Base-by-base conservation (phyloP, 1,140 invertebrate species). In the Pogonognathellus flavescens region DNA sequence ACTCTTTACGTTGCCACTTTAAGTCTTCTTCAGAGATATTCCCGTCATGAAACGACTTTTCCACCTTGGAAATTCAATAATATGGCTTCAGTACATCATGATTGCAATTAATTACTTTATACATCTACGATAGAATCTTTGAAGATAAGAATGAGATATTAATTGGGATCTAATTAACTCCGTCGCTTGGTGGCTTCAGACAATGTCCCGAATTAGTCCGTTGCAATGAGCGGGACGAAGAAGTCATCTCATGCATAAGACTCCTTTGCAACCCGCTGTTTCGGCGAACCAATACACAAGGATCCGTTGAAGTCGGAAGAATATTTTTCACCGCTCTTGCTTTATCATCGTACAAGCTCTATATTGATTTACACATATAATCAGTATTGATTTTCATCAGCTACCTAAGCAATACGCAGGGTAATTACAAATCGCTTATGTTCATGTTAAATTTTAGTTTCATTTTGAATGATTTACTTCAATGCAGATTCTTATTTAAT, bases 261-360 rank as follows among this genome's bases (percentile, higher is more conserved):
- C 59, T 84, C 53, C 85, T 85, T 11, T 87, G 72, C 5, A 85
- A 72, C 11, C 59, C 57, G 22, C 88, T 88, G 59, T 87, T 88
- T 59, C 88, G 60, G 52, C 86, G 14, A 6, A 88, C 88, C 9
- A 87, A 72, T 14, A 80, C 62, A 57, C 60, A 76, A 62, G 88
- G 81, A 62, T 87, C 84, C 2, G 62, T 80, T 1, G 55, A 70
- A 0, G 84, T 41, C 11, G 50, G 70, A 10, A 62, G 31, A 11
- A 80, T 80, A 22, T 55, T 72, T 72, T 83, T 88, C n/a, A 22
- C n/a, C n/a, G n/a, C 60, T 60, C 84, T 80, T 13, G 53, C 49
- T 84, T 82, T 85, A 18, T 88, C 88, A 55, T 88, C 88, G 57
- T 84, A 85, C 20, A 88, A 80, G 82, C 85, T 88, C 86, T 88